Percentiles rank a stretch among this genome's conserved stretches.
These are phyloP conservation scores for Acipenser ruthenus DNA, from an alignment of 2,797 vertebrate species.

Conservation along the genomic window DNA sequence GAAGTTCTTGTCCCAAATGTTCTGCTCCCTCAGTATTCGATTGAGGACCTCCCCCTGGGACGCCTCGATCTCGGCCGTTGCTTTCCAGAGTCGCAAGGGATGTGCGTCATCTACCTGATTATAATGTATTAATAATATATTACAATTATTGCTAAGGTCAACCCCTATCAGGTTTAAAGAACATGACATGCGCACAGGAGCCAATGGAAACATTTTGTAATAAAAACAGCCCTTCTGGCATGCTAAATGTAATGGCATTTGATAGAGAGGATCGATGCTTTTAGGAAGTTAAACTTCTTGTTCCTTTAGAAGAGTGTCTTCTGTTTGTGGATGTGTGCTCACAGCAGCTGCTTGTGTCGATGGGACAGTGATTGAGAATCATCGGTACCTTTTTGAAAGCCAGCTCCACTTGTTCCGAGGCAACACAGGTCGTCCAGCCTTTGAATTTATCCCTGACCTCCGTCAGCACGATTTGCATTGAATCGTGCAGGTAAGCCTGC, in stretches of 20 bases:
- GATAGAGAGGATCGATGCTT: too few species aligned
- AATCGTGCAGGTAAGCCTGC: constrained; percentile 34
- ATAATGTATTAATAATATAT: background rate
- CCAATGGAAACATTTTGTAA: too few species aligned
- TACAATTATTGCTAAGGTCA: too few species aligned
- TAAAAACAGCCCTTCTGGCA: too few species aligned
- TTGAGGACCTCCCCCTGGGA: constrained; percentile 51
- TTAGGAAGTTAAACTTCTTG: too few species aligned
- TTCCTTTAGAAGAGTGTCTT: too few species aligned
- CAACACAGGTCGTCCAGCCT: constrained; percentile 46
- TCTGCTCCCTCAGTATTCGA: constrained; percentile 52
- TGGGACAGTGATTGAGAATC: background rate
- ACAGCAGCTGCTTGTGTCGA: too few species aligned
- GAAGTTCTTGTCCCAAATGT: constrained; percentile 52
- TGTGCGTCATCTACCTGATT: constrained; percentile 53
- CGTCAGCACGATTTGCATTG: constrained; percentile 46
- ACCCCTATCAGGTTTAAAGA: too few species aligned
- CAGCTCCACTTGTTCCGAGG: constrained; percentile 51
- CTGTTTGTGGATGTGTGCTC: too few species aligned
- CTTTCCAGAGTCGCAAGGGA: constrained; percentile 53
- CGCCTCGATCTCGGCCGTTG: constrained; percentile 53
- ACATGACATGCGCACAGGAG: too few species aligned
- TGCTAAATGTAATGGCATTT: too few species aligned
- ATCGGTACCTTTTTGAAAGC: constrained; percentile 58
- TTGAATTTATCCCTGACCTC: constrained; percentile 50